These are phyloP conservation scores for Drosophila sp. DNA, from an alignment of 1,140 invertebrate genomes.

Conservation along the genomic window DNA sequence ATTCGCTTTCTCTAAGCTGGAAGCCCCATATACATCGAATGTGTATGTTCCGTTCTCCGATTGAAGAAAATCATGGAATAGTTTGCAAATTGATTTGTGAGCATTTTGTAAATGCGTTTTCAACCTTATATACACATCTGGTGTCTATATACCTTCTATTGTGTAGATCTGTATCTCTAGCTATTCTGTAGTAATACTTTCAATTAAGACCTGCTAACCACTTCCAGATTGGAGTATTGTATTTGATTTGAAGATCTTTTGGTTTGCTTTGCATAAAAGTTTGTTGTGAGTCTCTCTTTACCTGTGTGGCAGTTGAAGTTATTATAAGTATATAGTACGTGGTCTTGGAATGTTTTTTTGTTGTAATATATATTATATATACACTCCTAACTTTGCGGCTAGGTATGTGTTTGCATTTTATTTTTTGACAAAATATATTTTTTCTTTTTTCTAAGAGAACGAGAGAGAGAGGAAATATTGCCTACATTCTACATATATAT, in stretches of 20 bases:
- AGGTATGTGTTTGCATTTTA: slow-evolving; percentile 9
- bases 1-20: background rate
- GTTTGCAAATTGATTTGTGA: background rate
- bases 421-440: background rate
- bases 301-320: slow-evolving; percentile 49
- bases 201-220: slow-evolving; percentile 43
- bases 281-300: slow-evolving; percentile 1
- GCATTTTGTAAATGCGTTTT: slow-evolving; percentile 15
- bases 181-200: slow-evolving; percentile 64
- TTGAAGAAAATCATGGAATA: background rate
- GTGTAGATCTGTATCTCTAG: slow-evolving; percentile 24
- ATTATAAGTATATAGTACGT: slow-evolving; percentile 8
- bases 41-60: background rate
- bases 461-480: background rate
- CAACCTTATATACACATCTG: slow-evolving; percentile 12
- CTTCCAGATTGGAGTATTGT: slow-evolving; percentile 15
- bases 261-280: slow-evolving; percentile 1
- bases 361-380: slow-evolving; percentile 22
- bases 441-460: too few species aligned
- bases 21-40: slow-evolving; percentile 6
- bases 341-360: too few species aligned
- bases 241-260: slow-evolving; percentile 14
- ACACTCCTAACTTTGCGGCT: slow-evolving; percentile 31
- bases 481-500: background rate
- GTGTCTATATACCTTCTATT: slow-evolving; percentile 20